Conservation (phyloP, 2,888 invertebrate genomes). For the Zele albiditarsus region DNA sequence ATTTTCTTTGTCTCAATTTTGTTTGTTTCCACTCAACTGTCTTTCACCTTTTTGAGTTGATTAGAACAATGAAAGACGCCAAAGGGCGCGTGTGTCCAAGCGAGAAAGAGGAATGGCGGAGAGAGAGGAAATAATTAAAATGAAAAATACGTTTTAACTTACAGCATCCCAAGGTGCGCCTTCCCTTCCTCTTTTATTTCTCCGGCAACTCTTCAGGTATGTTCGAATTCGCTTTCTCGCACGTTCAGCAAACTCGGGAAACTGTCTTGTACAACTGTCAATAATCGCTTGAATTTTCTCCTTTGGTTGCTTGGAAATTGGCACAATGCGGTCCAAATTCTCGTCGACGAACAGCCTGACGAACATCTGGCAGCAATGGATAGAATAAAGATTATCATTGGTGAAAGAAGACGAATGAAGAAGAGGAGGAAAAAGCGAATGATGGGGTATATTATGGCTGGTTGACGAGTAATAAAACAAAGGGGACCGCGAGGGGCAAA, state of each 20-base stretch:
- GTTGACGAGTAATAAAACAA: neutral
- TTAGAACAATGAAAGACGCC: neutral
- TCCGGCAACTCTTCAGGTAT: slow-evolving; percentile 94
- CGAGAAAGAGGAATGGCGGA: neutral
- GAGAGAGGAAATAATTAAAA: slow-evolving; percentile 13
- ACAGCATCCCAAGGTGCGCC: slow-evolving; percentile 90
- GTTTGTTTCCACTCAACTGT: neutral
- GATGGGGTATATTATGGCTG: slow-evolving; percentile 27
- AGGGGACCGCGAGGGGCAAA: slow-evolving; percentile 21
- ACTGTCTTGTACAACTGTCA: slow-evolving; percentile 96
- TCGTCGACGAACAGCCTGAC: slow-evolving; percentile 97
- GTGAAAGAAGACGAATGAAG: slow-evolving; percentile 24
- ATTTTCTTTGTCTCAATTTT: slow-evolving; percentile 22
- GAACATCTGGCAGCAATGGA: slow-evolving; percentile 85
- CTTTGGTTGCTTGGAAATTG: slow-evolving; percentile 97
- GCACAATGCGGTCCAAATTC: slow-evolving; percentile 96
- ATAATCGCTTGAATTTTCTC: slow-evolving; percentile 98
- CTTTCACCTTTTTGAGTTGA: neutral
- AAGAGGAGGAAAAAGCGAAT: slow-evolving; percentile 24
- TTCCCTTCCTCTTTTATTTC: slow-evolving; percentile 94
- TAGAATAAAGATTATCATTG: slow-evolving; percentile 32
- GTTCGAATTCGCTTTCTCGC: slow-evolving; percentile 95
- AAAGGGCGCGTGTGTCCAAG: neutral
- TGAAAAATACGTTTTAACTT: slow-evolving; percentile 70
- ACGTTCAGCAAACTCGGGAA: slow-evolving; percentile 96